Evolutionary conservation across 1,140 invertebrate genomes (phyloP), one percentile per base, ranked within the genome.

Genomic region (Megalopta genalis): DNA sequence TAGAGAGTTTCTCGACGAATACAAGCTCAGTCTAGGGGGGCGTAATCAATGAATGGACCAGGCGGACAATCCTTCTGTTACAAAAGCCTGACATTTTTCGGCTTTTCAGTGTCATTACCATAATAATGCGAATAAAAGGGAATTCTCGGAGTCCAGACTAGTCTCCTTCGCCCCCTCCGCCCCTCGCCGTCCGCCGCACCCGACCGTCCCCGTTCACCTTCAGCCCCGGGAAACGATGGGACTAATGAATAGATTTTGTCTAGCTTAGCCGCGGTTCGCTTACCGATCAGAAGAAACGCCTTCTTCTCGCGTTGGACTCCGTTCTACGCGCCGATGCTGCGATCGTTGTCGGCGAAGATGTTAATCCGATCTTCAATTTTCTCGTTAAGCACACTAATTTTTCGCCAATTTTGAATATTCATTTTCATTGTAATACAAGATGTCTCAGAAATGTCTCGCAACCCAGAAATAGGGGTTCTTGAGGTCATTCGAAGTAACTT

Each of bases 81-180:
- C 91, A 92, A 91, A 91, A 91, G 90, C 86, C 88, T 86, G 87
- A 88, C 88, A 90, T 90, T 91, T 91, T 89, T 90, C 88, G 86
- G 87, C 89, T 89, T 91, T 89, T 90, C 91, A 91, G 90, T 91
- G 88, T 91, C 91, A 91, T 92, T 92, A 91, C 88, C 87, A 89
- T 92, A 91, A 91, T 92, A 91, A 92, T 91, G 90, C 88, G 90
- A 91, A 90, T 92, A 88, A 91, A 91, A 92, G 89, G 87, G 87
- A 91, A 91, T 91, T 91, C 87, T 86, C 83, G 57, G 86, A 85
- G 88, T 91, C 89, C 88, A 88, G 85, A 79, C 77, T 79, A 65
- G 63, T 62, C 77, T 79, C 77, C 77, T 73, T 60, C 77, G 7
- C 71, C 73, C 73, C 71, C 77, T 52, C 39, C 77, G 4, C 7